phyloP scores from a whole-genome alignment of 2,888 invertebrate genomes.

The Agonum fuliginosum region DNA sequence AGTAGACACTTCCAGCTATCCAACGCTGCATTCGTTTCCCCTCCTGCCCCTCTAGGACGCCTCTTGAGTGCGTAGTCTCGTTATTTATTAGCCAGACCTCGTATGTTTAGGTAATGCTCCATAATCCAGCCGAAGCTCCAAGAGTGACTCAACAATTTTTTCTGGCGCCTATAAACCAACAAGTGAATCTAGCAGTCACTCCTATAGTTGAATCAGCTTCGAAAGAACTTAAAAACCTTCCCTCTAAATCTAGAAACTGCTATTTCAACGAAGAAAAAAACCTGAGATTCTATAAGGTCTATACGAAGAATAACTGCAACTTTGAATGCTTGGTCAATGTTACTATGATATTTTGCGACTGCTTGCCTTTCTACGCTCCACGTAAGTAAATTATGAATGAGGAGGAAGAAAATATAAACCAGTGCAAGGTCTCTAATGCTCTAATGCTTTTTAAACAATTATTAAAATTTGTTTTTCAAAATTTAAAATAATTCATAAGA shows the following conservation, averaged over 20 bases:
- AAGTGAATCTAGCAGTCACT: constrained; percentile 63
- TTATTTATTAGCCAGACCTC: too few relatives aligned
- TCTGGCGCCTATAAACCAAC: constrained; percentile 63
- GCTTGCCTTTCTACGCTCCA: constrained; percentile 65
- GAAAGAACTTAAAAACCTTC: constrained; percentile 63
- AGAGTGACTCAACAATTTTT: constrained; percentile 64
- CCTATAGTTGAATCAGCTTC: constrained; percentile 65
- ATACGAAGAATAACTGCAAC: constrained; percentile 65
- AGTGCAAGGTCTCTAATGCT: too few relatives aligned
- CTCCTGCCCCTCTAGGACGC: too few relatives aligned
- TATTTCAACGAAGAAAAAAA: constrained; percentile 65
- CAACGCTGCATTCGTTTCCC: too few relatives aligned
- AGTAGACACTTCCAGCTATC: too few relatives aligned
- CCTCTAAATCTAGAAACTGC: constrained; percentile 63
- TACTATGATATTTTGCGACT: constrained; percentile 63
- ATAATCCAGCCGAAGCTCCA: constrained; percentile 67
- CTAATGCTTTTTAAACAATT: too few relatives aligned
- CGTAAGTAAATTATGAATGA: constrained; percentile 65
- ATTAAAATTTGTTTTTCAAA: too few relatives aligned
- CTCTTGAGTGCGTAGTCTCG: too few relatives aligned
- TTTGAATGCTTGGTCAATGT: constrained; percentile 65
- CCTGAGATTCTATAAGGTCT: constrained; percentile 64
- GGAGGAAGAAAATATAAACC: too few relatives aligned
- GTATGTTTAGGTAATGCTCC: constrained; percentile 67
- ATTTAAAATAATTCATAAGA: too few relatives aligned